Percentiles rank a stretch among this genome's conserved stretches.
These are phyloP conservation scores for Atrichornis clamosus DNA, from an alignment of 2,113 vertebrate genomes.

Conservation along the genomic window DNA sequence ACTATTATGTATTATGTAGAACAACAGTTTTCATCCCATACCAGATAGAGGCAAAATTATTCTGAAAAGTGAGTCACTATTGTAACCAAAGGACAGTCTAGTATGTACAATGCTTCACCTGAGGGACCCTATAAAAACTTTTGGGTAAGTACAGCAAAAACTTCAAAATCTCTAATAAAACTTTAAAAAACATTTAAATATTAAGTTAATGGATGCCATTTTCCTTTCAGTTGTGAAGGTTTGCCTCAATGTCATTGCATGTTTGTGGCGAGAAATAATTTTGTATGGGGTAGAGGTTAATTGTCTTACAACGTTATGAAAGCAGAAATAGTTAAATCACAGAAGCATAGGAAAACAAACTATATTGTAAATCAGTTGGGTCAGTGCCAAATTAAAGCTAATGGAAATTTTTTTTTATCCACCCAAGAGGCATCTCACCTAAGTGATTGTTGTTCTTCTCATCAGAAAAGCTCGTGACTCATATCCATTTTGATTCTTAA, in stretches of 20 bases:
- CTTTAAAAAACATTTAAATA: not conserved
- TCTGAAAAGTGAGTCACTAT: not conserved
- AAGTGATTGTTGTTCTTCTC: not conserved
- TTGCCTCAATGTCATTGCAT: not conserved
- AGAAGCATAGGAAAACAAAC: not conserved
- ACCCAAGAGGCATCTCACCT: not conserved
- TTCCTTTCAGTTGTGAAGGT: not conserved
- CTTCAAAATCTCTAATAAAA: not conserved
- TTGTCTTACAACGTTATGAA: not conserved
- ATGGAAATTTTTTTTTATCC: not conserved
- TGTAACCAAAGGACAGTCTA: not conserved
- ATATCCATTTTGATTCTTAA: not conserved
- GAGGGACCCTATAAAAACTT: not conserved
- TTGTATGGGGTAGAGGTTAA: fast-evolving
- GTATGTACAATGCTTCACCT: not conserved
- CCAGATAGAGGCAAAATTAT: not conserved
- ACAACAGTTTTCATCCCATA: not conserved
- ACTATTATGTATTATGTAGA: not conserved
- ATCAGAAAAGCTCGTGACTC: not conserved
- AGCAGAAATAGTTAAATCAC: not conserved
- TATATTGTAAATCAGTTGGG: not conserved
- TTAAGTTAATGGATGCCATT: not conserved
- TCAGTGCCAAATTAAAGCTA: not conserved
- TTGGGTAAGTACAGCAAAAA: not conserved
- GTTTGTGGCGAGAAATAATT: not conserved